Conservation (phyloP, 2,797 vertebrate genomes). For the Buceros bicornis region DNA sequence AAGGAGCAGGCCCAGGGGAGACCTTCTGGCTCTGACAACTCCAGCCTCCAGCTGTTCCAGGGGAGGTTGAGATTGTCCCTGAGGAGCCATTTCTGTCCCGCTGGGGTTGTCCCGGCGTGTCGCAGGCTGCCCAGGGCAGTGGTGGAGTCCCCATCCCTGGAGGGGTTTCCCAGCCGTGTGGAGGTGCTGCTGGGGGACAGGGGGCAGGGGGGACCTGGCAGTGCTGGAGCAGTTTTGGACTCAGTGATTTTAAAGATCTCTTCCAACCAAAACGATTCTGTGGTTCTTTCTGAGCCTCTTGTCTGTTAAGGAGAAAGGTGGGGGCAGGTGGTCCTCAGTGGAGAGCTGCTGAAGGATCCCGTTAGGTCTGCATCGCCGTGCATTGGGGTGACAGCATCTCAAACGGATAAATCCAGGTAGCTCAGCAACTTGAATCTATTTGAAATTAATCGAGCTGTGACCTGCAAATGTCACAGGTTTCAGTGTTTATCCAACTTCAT, state of each 20-base stretch:
- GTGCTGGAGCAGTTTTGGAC: too few species aligned
- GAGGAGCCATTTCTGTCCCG: too few species aligned
- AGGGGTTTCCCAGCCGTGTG: background rate
- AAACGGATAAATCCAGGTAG: background rate
- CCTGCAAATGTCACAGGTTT: background rate
- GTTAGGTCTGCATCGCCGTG: background rate
- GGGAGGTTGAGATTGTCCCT: too few species aligned
- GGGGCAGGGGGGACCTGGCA: too few species aligned
- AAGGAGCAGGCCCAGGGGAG: too few species aligned
- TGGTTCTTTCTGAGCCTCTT: background rate
- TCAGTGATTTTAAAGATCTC: background rate
- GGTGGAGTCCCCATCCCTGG: background rate
- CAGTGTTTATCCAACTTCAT: background rate
- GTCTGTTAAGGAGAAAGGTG: background rate
- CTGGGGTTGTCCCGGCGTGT: too few species aligned
- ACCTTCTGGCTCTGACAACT: background rate
- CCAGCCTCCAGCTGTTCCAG: too few species aligned
- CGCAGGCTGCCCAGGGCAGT: background rate
- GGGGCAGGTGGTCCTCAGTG: background rate
- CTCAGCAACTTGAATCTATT: background rate
- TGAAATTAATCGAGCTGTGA: background rate
- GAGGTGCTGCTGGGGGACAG: background rate
- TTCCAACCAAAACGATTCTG: background rate
- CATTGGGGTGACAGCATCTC: background rate
- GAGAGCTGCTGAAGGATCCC: background rate